Conservation (phyloP, 2,888 invertebrate genomes). For the Perizoma affinitatum region DNA sequence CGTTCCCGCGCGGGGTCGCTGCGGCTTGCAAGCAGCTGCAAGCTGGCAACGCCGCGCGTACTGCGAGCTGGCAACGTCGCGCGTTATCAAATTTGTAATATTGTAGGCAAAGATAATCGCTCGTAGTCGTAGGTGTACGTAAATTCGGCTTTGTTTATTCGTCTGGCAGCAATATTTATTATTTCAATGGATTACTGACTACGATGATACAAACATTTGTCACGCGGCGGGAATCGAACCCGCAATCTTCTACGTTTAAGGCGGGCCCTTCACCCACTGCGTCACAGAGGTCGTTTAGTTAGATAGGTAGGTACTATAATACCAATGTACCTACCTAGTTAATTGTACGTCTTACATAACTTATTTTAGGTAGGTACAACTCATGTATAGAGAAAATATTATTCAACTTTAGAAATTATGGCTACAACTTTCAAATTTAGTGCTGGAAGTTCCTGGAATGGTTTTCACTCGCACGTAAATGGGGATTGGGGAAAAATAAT, state of each 20-base stretch:
- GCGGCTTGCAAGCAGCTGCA: conserved; percentile 53
- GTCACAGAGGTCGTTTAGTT: too few relatives aligned
- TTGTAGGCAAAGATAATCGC: background rate
- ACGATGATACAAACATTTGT: too few relatives aligned
- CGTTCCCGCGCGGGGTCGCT: conserved; percentile 63
- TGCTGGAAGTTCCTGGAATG: background rate
- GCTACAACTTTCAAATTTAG: conserved; percentile 45
- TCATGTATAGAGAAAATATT: conserved; percentile 24
- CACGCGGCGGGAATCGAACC: too few relatives aligned
- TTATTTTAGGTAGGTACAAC: background rate
- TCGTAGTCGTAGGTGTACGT: background rate
- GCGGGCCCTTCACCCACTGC: too few relatives aligned
- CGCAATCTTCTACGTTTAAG: too few relatives aligned
- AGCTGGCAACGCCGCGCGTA: too few relatives aligned
- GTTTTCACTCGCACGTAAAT: background rate
- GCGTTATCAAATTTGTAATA: conserved; percentile 37
- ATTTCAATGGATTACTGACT: too few relatives aligned
- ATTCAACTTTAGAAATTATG: conserved; percentile 48
- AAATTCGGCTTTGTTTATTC: background rate
- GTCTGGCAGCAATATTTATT: background rate
- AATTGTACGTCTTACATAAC: background rate
- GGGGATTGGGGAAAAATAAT: background rate
- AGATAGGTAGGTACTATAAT: too few relatives aligned
- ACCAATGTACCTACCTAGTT: background rate
- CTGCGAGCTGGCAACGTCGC: conserved; percentile 54